Percentiles rank a stretch among this genome's conserved stretches.
Conservation (phyloP, 2,113 vertebrate genomes). For the Podilymbus podiceps region DNA sequence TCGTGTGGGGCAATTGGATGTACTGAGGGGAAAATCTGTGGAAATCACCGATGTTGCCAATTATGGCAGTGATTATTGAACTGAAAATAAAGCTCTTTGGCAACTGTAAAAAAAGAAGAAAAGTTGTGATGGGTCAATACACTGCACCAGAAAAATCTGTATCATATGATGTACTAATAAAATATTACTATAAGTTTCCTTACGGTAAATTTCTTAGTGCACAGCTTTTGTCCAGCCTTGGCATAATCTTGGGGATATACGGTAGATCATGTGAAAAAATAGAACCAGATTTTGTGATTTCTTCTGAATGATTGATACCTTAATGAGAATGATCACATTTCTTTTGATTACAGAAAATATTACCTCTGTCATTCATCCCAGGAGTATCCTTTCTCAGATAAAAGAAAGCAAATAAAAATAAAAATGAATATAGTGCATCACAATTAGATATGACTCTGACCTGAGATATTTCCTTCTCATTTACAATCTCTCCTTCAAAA, state of each 20-base stretch:
- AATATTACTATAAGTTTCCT: background rate
- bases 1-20: background rate
- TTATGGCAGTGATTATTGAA: background rate
- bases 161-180: background rate
- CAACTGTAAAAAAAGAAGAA: background rate
- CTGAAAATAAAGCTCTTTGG: background rate
- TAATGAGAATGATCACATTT: background rate
- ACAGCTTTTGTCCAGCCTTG: background rate
- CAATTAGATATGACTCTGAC: background rate
- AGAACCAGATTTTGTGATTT: background rate
- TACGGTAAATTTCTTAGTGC: background rate
- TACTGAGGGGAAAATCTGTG: background rate
- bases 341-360: background rate
- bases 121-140: background rate
- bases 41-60: background rate
- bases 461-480: background rate
- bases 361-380: background rate
- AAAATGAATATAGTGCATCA: background rate
- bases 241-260: background rate
- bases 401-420: background rate
- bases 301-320: background rate
- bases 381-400: background rate
- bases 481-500: background rate
- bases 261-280: accelerated
- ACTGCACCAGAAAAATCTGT: background rate